Base-by-base conservation (phyloP, 2,888 invertebrate genomes). In the Monopis laevigella region DNA sequence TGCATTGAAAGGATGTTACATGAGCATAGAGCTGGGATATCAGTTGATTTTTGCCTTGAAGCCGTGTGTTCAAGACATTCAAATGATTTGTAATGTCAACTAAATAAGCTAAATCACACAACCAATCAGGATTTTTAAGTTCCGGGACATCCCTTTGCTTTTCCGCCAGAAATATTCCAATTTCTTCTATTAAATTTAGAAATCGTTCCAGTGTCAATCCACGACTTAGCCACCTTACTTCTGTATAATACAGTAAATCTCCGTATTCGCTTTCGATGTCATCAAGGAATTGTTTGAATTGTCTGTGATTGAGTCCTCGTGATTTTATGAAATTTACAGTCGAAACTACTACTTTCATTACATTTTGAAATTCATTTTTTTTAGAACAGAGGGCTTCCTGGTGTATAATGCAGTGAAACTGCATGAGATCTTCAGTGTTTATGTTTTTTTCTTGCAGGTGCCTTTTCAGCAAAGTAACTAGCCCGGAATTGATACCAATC, bases 401-500 rank as follows among this genome's bases (percentile, higher is more conserved):
- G 38, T 38, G 38, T 19, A 38, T 38, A 38, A 38, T 38, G 21
- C 38, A 38, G 38, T 38, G 38, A 38, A 38, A 19, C n/a, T 10
- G 11, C 19, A 21, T 12, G n/a, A 38, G 13, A 38, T 38, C 21
- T 21, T 18, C 21, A 24, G 24, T 8, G 24, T 24, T 24, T 24
- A 24, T 24, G 24, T 24, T 24, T 45, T 45, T 44, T 43, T 38
- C 44, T 43, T 45, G 46, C 42, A 40, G 45, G 45, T 48, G 35
- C 47, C 48, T 46, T 28, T 28, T 28, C n/a, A 28, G 28, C 28
- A 28, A 28, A 46, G 45, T 43, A 44, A 49, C 46, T 45, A 51
- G 45, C 45, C 48, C 48, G 16, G 43, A 43, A 46, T 48, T 46
- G 36, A 41, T 40, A 40, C 50, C 48, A 47, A 46, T 44, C 48